Evolutionary conservation across 2,888 invertebrate genomes (phyloP).

Genomic region (Keiferia lycopersicella): DNA sequence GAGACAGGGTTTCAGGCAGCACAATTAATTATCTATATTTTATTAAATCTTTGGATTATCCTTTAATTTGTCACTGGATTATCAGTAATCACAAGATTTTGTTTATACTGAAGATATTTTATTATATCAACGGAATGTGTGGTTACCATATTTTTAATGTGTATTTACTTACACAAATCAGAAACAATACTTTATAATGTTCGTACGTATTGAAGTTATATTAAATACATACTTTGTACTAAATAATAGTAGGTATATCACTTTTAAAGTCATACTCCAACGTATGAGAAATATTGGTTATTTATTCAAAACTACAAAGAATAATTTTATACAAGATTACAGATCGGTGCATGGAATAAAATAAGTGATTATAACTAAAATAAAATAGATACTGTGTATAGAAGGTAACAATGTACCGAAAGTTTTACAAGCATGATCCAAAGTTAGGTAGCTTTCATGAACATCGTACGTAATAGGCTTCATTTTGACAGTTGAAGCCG

Average conservation of each 20-base stretch:
- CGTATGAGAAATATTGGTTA: too few relatives aligned
- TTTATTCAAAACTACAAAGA: too few relatives aligned
- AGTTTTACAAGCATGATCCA: too few relatives aligned
- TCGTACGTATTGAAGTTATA: background rate
- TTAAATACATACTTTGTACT: constrained; percentile 10
- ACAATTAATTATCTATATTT: background rate
- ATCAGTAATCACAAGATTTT: background rate
- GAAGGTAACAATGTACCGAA: too few relatives aligned
- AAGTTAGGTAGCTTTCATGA: too few relatives aligned
- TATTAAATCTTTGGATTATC: background rate
- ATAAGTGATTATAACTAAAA: too few relatives aligned
- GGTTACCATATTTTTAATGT: background rate
- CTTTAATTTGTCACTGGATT: background rate
- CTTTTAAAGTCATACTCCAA: background rate
- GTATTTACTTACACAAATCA: background rate
- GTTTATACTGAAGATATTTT: too few relatives aligned
- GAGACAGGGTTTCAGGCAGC: background rate
- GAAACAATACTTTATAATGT: background rate
- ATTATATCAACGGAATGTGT: background rate
- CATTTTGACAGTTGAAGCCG: too few relatives aligned
- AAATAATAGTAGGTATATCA: constrained; percentile 5
- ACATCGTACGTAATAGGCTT: too few relatives aligned
- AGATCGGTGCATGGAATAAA: too few relatives aligned
- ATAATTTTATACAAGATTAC: too few relatives aligned
- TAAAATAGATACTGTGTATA: too few relatives aligned